Conservation (phyloP, 2,113 vertebrate genomes). For the Brevimyrus niger region DNA sequence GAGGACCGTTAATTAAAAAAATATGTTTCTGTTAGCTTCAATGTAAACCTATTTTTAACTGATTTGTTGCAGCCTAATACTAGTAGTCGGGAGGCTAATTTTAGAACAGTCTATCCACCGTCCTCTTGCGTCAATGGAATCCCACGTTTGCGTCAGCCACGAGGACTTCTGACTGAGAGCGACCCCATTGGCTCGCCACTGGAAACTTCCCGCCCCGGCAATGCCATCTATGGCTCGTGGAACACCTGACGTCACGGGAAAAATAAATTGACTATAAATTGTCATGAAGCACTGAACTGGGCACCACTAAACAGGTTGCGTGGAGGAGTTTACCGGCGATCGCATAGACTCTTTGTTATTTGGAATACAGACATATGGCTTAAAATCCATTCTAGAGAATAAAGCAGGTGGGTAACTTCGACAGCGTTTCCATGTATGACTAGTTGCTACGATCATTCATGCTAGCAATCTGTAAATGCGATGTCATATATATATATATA, state of each 20-base stretch:
- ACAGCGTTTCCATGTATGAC: background rate
- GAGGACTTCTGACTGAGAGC: slow-evolving; percentile 53
- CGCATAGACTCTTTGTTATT: background rate
- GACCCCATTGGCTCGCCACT: slow-evolving; percentile 54
- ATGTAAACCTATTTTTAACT: slow-evolving; percentile 65
- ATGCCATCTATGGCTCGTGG: slow-evolving; percentile 61
- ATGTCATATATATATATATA: background rate
- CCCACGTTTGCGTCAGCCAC: slow-evolving; percentile 80
- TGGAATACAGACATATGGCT: slow-evolving; percentile 24
- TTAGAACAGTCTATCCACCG: slow-evolving; percentile 71
- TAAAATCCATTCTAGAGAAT: slow-evolving; percentile 19
- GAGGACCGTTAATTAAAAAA: background rate
- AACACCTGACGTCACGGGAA: slow-evolving; percentile 64
- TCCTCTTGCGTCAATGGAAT: slow-evolving; percentile 85
- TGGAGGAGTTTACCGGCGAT: background rate
- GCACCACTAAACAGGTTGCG: background rate
- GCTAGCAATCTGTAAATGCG: background rate
- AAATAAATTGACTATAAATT: slow-evolving; percentile 47
- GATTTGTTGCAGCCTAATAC: slow-evolving; percentile 40
- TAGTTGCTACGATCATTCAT: background rate
- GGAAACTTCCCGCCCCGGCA: slow-evolving; percentile 63
- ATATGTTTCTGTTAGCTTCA: background rate
- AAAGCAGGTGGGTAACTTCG: slow-evolving; percentile 29
- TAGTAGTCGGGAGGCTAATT: slow-evolving; percentile 59
- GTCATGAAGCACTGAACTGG: slow-evolving; percentile 33